A percentile compares a stretch with the other conserved stretches of the same genome.
Conservation (phyloP, 2,888 invertebrate species). For the Ceriagrion tenellum region DNA sequence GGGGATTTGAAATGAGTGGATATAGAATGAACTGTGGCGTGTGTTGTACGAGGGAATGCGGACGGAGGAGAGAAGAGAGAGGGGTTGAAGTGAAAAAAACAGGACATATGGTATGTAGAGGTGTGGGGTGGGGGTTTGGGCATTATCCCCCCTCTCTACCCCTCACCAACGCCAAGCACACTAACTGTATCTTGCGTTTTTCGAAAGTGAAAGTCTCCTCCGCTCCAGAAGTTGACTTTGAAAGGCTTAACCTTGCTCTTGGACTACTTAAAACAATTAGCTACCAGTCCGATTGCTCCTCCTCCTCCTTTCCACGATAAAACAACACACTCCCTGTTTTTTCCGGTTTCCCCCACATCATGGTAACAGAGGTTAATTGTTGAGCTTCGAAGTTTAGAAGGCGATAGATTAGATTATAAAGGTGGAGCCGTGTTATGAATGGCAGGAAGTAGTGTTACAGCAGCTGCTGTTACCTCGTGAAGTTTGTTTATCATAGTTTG, state of each 20-base stretch:
- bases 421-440: background rate
- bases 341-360: background rate
- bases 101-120: conserved; percentile 13
- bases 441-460: no score
- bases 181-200: conserved; percentile 63
- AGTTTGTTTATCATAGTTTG: no score
- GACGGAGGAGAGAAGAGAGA: background rate
- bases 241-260: conserved; percentile 60
- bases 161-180: background rate
- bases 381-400: background rate
- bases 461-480: no score
- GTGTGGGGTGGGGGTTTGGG: background rate
- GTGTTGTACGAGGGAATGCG: background rate
- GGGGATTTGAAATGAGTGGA: background rate
- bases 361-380: background rate
- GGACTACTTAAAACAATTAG: conserved; percentile 53
- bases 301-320: background rate
- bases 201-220: conserved; percentile 49
- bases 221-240: conserved; percentile 48
- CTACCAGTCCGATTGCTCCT: background rate
- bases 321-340: background rate
- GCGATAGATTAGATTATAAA: background rate
- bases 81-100: background rate
- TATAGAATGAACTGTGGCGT: background rate
- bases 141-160: background rate